phyloP scores from a whole-genome alignment of 2,888 invertebrate species.

The Bibio marci region DNA sequence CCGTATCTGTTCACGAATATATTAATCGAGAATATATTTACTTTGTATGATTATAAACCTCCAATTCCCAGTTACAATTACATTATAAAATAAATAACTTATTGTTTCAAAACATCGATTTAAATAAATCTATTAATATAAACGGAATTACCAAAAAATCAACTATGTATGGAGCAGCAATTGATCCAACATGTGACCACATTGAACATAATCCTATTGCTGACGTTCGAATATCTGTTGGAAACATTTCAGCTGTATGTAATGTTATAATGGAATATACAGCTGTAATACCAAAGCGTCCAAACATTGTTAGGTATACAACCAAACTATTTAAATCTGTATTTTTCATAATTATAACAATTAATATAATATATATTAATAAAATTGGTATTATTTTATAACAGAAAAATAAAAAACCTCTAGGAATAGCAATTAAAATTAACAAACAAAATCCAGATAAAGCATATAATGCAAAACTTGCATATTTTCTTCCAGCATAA shows the following conservation, averaged over 20 bases:
- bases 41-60: no score
- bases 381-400: no score
- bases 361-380: no score
- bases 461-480: constrained; percentile 29
- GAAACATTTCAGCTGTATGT: constrained; percentile 41
- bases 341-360: not conserved
- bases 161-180: constrained; percentile 38
- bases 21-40: no score
- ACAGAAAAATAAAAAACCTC: constrained; percentile 13
- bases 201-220: constrained; percentile 39
- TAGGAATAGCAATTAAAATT: constrained; percentile 29
- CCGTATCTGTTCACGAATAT: no score
- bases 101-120: no score
- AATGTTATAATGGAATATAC: constrained; percentile 39
- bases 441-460: constrained; percentile 31
- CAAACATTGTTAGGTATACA: constrained; percentile 31
- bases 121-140: no score
- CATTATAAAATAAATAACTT: no score
- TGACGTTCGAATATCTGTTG: constrained; percentile 37
- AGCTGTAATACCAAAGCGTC: constrained; percentile 35
- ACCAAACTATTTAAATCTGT: constrained; percentile 19
- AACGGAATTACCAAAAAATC: constrained; percentile 31
- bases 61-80: no score
- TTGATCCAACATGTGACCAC: constrained; percentile 37
- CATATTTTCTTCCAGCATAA: constrained; percentile 31